Percentiles rank a stretch among this genome's conserved stretches.
Conservation (phyloP, 2,888 invertebrate species). For the Pocota personata region DNA sequence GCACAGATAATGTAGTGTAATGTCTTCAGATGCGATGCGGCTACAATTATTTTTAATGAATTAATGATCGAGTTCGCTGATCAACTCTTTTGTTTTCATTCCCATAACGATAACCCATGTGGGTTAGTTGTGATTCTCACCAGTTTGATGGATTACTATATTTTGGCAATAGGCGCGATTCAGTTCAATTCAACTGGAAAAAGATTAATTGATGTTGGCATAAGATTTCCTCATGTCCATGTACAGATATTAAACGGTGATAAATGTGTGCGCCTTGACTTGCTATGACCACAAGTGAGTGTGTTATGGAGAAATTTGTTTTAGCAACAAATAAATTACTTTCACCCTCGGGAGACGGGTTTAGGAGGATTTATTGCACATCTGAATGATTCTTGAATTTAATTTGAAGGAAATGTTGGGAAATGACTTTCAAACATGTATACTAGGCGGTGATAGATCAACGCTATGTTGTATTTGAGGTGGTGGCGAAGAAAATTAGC, state of each 20-base stretch:
- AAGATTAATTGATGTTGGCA: not conserved
- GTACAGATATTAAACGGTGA: not conserved
- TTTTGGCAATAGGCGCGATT: not conserved
- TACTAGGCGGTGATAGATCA: constrained; percentile 20
- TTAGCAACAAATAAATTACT: constrained; percentile 34
- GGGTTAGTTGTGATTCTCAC: not conserved
- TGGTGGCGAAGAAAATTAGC: constrained; percentile 3
- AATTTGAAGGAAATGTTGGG: constrained; percentile 20
- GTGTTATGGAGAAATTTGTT: constrained; percentile 18
- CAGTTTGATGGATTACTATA: not conserved
- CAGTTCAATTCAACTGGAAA: not conserved
- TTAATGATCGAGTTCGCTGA: constrained; percentile 64
- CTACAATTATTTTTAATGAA: constrained; percentile 68
- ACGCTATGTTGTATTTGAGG: not conserved
- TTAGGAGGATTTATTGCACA: constrained; percentile 37
- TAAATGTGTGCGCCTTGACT: not conserved
- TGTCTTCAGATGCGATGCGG: constrained; percentile 48
- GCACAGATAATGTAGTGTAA: constrained; percentile 59
- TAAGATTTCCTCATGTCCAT: not conserved
- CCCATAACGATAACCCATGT: constrained; percentile 7
- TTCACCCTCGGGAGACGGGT: constrained; percentile 48
- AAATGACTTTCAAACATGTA: not conserved
- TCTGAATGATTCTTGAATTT: constrained; percentile 21
- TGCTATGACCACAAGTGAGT: too few relatives aligned
- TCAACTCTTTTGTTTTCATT: constrained; percentile 62